Conservation (phyloP, 1,140 invertebrate genomes). For the Aporrectodea caliginosa region DNA sequence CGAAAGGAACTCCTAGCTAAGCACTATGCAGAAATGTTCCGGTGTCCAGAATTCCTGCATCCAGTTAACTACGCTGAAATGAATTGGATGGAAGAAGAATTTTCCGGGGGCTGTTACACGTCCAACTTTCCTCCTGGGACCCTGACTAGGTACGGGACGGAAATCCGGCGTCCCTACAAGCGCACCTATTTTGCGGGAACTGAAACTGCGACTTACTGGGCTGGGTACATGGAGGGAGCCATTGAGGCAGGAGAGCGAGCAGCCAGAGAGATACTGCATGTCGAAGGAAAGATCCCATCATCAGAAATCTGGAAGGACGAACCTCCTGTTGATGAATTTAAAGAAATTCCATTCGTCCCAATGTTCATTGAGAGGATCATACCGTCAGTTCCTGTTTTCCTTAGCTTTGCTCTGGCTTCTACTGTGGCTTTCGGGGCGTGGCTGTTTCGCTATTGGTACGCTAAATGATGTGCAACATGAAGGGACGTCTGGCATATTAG, state of each 20-base stretch:
- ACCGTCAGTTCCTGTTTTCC: neutral
- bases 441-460: too few species aligned
- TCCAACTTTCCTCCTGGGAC: slow-evolving; percentile 47
- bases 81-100: slow-evolving; percentile 56
- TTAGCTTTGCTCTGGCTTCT: neutral
- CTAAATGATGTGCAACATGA: too few species aligned
- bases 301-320: slow-evolving; percentile 41
- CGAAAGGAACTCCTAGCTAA: neutral
- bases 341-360: neutral
- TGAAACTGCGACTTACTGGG: slow-evolving; percentile 60
- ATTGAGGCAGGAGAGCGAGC: slow-evolving; percentile 59
- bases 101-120: slow-evolving; percentile 51
- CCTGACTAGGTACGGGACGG: slow-evolving; percentile 44
- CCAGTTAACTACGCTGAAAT: slow-evolving; percentile 53
- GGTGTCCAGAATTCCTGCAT: slow-evolving; percentile 35
- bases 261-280: slow-evolving; percentile 55
- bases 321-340: slow-evolving; percentile 22
- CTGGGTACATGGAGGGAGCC: slow-evolving; percentile 62
- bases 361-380: neutral
- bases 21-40: slow-evolving; percentile 14
- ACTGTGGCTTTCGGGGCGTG: neutral
- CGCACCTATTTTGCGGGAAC: slow-evolving; percentile 60
- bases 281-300: slow-evolving; percentile 33
- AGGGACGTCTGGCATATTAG: too few species aligned
- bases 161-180: slow-evolving; percentile 38